These are phyloP conservation scores for Bibio marci DNA, from an alignment of 2,888 invertebrate species.

Conservation along the genomic window DNA sequence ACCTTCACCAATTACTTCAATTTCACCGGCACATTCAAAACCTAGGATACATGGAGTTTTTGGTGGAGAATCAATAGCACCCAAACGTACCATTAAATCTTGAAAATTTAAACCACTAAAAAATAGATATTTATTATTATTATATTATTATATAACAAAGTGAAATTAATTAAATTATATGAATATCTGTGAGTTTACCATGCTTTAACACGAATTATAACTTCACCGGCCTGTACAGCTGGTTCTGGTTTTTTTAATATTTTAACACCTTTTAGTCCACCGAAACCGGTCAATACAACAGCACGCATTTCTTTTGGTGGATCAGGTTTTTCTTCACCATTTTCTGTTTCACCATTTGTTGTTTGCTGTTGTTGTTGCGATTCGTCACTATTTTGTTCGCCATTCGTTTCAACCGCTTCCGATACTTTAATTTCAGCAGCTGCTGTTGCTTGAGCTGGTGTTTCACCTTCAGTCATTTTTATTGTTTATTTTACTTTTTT, in stretches of 20 bases:
- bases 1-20: slow-evolving; percentile 61
- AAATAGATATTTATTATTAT: too few species aligned
- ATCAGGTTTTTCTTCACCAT: slow-evolving; percentile 36
- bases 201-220: slow-evolving; percentile 67
- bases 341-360: slow-evolving; percentile 17
- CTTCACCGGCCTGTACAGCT: slow-evolving; percentile 50
- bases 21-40: slow-evolving; percentile 73
- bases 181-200: slow-evolving; percentile 45
- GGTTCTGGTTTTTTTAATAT: slow-evolving; percentile 67
- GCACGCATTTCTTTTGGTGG: slow-evolving; percentile 72
- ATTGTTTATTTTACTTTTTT: too few species aligned
- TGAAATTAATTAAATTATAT: neutral
- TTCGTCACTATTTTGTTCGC: too few species aligned
- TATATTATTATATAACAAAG: neutral
- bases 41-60: slow-evolving; percentile 80
- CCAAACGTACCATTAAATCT: slow-evolving; percentile 77
- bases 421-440: too few species aligned
- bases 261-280: slow-evolving; percentile 71
- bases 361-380: too few species aligned
- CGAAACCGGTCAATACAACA: slow-evolving; percentile 69
- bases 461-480: too few species aligned
- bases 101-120: slow-evolving; percentile 74
- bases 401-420: too few species aligned
- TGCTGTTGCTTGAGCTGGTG: too few species aligned
- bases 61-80: slow-evolving; percentile 72